Evolutionary conservation across 2,797 vertebrate genomes (phyloP), one percentile per base, ranked within the genome.

Genomic region (Halcyon leucocephala): DNA sequence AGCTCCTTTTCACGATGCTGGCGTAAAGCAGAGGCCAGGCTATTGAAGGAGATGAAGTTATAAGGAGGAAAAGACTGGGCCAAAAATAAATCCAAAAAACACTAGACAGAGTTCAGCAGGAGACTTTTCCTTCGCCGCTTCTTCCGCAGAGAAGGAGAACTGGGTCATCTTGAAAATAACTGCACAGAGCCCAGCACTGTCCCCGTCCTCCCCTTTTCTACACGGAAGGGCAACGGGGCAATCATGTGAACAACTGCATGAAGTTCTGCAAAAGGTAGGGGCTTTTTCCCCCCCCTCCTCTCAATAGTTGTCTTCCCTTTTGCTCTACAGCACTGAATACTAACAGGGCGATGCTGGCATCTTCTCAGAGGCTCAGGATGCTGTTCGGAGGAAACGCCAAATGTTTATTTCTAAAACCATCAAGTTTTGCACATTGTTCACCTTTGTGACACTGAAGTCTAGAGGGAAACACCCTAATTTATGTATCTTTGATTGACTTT

Each of bases 401-500:
- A 58, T 16, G 24, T 49, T 74, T 92, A 15, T 84, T 82, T 83
- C 76, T 82, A 54, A 74, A 94, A 94, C 55, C 42, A 10, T 41
- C 21, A 74, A 70, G 70, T 67, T 88, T 37, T 78, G 73, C 64
- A 89, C 86, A 83, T 85, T 33, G 69, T 44, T 94, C 3, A 1
- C 69, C 66, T 72, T 44, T 70, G 76, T 64, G 87, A 67, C 93
- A 85, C 61, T 51, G 67, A 94, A 76, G 54, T 86, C 72, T 72
- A 19, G 52, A 70, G 60, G 8, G 1, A 18, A 92, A 88, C 83
- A 67, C 83, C 62, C 48, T 83, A 49, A 96, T 96, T 97, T 90
- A 94, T 91, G 86, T 22, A 37, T 31, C 61, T 90, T 82, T 95
- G 90, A 95, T 58, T 77, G 96, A 92, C 89, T 95, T 85, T 49